These are phyloP conservation scores for Rattus rattus DNA, from an alignment of 2,113 vertebrate genomes.

Conservation along the genomic window DNA sequence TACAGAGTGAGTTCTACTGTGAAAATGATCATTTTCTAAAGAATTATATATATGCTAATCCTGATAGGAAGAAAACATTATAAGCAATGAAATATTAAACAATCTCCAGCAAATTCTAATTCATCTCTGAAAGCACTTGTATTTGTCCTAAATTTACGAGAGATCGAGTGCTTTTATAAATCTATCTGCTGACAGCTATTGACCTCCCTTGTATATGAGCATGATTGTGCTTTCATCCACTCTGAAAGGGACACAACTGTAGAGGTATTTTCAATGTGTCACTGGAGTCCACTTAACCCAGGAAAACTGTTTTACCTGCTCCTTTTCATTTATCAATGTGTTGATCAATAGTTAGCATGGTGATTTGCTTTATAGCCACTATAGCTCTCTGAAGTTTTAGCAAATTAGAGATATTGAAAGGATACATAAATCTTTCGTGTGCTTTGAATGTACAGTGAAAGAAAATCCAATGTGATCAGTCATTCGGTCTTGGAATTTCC, in stretches of 20 bases:
- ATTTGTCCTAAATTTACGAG: background rate
- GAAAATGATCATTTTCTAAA: background rate
- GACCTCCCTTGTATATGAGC: background rate
- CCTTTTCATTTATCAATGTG: background rate
- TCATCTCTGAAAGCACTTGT: background rate
- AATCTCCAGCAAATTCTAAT: background rate
- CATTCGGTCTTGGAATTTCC: background rate
- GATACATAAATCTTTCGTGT: background rate
- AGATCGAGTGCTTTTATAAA: constrained; percentile 43
- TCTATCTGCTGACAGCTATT: constrained; percentile 44
- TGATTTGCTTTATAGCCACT: background rate
- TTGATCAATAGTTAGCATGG: background rate
- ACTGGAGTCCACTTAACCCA: background rate
- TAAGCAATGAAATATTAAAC: background rate
- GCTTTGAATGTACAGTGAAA: background rate
- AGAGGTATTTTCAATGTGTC: constrained; percentile 6
- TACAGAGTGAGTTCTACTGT: background rate
- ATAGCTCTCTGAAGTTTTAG: background rate
- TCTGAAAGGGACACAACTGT: background rate
- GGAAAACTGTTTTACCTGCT: background rate
- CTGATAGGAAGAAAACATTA: constrained; percentile 2
- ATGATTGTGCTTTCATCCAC: background rate
- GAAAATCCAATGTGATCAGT: background rate
- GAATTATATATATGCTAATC: background rate
- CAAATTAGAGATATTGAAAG: constrained; percentile 21